phyloP scores from a whole-genome alignment of 2,888 invertebrate species.

The Hedychridium roseum region DNA sequence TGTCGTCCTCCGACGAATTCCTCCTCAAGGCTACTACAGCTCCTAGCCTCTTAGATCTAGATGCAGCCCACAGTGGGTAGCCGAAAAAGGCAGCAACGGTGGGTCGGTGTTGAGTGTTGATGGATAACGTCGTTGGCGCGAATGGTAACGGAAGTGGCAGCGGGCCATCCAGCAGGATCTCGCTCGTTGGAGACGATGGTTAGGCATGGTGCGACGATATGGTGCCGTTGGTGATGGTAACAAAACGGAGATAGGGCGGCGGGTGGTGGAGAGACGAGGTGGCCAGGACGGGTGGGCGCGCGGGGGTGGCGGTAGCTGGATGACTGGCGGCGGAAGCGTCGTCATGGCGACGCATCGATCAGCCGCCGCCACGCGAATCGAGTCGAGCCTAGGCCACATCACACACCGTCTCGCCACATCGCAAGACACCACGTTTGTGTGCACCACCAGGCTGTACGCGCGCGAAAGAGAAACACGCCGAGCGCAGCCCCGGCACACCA shows the following conservation, averaged over 20 bases:
- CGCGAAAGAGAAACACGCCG: background rate
- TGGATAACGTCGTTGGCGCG: conserved; percentile 13
- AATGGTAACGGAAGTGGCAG: conserved; percentile 22
- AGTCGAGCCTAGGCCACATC: conserved; percentile 46
- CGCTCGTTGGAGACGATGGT: conserved; percentile 17
- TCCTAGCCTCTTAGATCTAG: too few species aligned
- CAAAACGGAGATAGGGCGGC: conserved; percentile 46
- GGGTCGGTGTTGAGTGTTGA: too few species aligned
- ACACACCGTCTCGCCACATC: conserved; percentile 25
- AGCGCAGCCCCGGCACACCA: conserved; percentile 10
- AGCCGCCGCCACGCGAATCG: conserved; percentile 58
- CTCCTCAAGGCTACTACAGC: too few species aligned
- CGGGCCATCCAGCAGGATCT: conserved; percentile 19
- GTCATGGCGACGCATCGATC: conserved; percentile 75
- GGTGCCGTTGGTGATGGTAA: conserved; percentile 45
- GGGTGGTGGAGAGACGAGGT: conserved; percentile 25
- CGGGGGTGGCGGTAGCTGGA: conserved; percentile 52
- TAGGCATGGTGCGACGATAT: conserved; percentile 39
- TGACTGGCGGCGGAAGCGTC: conserved; percentile 67
- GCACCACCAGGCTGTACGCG: background rate
- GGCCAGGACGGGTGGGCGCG: conserved; percentile 23
- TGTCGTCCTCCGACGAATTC: too few species aligned
- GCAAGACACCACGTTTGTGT: conserved; percentile 13
- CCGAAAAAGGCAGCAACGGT: too few species aligned
- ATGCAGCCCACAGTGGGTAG: too few species aligned